Conservation (phyloP, 37 sponge, comb jelly and placozoan species). For the Geodia barretti region DNA sequence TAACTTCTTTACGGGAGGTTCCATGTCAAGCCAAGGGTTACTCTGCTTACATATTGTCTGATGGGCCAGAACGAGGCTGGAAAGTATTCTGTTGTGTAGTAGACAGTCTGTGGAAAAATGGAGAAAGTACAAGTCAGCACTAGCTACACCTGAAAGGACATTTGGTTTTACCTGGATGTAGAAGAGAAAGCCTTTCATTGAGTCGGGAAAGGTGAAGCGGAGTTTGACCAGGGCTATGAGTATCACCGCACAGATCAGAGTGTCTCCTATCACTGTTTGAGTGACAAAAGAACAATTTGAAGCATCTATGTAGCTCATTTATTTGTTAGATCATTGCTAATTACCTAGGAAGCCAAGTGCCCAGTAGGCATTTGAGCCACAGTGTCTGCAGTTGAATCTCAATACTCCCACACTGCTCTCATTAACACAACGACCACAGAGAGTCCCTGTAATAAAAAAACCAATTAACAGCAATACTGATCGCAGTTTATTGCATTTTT, state of each 20-base stretch:
- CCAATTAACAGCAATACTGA: too few species aligned
- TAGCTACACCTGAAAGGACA: background rate
- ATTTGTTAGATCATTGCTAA: too few species aligned
- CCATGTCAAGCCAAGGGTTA: too few species aligned
- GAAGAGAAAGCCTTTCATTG: constrained; percentile 58
- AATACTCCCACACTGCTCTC: constrained; percentile 45
- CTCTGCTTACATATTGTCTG: constrained; percentile 51
- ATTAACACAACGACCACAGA: constrained; percentile 63
- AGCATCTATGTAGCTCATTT: too few species aligned
- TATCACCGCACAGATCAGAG: constrained; percentile 1
- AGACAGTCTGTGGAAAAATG: constrained; percentile 15
- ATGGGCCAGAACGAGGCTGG: constrained; percentile 57
- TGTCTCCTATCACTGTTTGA: too few species aligned
- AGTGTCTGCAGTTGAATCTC: constrained; percentile 45
- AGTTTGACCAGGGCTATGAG: constrained; percentile 30
- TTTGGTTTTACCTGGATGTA: constrained; percentile 52
- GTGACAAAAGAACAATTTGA: too few species aligned
- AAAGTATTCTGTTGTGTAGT: constrained; percentile 47
- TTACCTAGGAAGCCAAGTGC: constrained; percentile 20
- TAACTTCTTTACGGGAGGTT: too few species aligned
- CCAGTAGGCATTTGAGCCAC: background rate
- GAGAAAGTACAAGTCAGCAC: background rate
- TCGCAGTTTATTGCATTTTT: too few species aligned
- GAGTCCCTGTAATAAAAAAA: constrained; percentile 16
- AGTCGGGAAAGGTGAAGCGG: constrained; percentile 34